Conservation (phyloP, 2,888 invertebrate species). For the Phyto melanocephala region DNA sequence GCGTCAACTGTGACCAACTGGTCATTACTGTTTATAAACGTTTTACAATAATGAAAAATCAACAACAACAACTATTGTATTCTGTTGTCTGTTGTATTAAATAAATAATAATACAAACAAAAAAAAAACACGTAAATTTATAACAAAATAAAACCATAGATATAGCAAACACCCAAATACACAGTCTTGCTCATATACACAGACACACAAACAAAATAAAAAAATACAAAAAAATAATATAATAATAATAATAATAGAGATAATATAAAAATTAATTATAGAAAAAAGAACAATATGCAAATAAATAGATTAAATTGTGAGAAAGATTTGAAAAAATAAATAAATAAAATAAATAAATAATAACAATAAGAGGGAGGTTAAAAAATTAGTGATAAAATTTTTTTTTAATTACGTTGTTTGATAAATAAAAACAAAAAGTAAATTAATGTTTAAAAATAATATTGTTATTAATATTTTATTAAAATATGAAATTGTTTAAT, state of each 20-base stretch:
- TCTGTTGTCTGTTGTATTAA: constrained; percentile 46
- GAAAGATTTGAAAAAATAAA: constrained; percentile 43
- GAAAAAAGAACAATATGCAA: constrained; percentile 56
- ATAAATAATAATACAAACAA: constrained; percentile 43
- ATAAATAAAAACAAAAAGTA: constrained; percentile 34
- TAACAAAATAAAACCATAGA: constrained; percentile 37
- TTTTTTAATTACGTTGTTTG: constrained; percentile 61
- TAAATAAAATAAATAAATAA: constrained; percentile 36
- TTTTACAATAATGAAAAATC: constrained; percentile 35
- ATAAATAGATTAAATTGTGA: constrained; percentile 58
- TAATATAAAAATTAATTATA: constrained; percentile 17
- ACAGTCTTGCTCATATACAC: background rate
- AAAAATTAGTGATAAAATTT: constrained; percentile 47
- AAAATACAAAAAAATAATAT: constrained; percentile 35
- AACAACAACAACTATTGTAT: constrained; percentile 22
- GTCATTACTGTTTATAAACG: constrained; percentile 46
- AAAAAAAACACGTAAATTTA: constrained; percentile 64
- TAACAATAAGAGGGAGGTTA: constrained; percentile 28
- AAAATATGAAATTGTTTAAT: constrained; percentile 57
- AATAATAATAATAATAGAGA: background rate
- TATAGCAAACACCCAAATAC: constrained; percentile 40
- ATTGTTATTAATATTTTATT: constrained; percentile 49
- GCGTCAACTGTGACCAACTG: constrained; percentile 73
- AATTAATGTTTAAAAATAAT: constrained; percentile 34
- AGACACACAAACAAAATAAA: constrained; percentile 27